A percentile compares a stretch with the other conserved stretches of the same genome.
These are phyloP conservation scores for Andinoacara biseriatus DNA, from an alignment of 2,113 vertebrate species.

Conservation along the genomic window DNA sequence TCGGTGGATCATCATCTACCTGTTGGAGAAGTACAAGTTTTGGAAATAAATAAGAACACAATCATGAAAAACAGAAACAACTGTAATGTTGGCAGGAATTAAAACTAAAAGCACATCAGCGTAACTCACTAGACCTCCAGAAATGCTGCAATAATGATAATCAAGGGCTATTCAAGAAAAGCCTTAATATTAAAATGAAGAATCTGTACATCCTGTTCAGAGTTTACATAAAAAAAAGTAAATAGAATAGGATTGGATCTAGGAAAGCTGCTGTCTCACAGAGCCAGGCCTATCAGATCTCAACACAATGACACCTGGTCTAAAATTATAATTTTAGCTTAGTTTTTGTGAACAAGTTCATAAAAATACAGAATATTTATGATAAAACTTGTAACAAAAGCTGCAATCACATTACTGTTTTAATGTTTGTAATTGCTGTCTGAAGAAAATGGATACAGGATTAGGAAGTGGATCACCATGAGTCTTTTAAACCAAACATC, in stretches of 20 bases:
- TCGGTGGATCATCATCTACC: slow-evolving; percentile 77
- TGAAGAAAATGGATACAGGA: too few relatives aligned
- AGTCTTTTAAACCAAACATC: too few relatives aligned
- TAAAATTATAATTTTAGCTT: slow-evolving; percentile 8
- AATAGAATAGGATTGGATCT: not conserved
- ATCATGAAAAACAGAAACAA: not conserved
- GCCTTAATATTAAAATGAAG: not conserved
- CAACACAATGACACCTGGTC: not conserved
- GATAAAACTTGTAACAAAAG: too few relatives aligned
- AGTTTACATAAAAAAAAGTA: not conserved
- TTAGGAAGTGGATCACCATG: too few relatives aligned
- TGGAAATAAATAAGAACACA: not conserved
- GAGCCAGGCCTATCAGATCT: too few relatives aligned
- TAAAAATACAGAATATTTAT: too few relatives aligned
- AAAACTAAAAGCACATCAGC: not conserved
- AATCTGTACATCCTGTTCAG: not conserved
- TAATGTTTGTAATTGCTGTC: too few relatives aligned
- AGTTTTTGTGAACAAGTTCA: not conserved
- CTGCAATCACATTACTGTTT: too few relatives aligned
- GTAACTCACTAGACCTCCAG: not conserved
- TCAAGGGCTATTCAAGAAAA: not conserved
- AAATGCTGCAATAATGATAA: not conserved
- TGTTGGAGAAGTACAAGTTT: slow-evolving; percentile 27
- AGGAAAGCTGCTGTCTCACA: not conserved
- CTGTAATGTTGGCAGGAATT: not conserved